Percentiles rank a stretch among this genome's conserved stretches.
These are phyloP conservation scores for Enteromius viviparus DNA, from an alignment of 2,797 vertebrate genomes.

Conservation along the genomic window DNA sequence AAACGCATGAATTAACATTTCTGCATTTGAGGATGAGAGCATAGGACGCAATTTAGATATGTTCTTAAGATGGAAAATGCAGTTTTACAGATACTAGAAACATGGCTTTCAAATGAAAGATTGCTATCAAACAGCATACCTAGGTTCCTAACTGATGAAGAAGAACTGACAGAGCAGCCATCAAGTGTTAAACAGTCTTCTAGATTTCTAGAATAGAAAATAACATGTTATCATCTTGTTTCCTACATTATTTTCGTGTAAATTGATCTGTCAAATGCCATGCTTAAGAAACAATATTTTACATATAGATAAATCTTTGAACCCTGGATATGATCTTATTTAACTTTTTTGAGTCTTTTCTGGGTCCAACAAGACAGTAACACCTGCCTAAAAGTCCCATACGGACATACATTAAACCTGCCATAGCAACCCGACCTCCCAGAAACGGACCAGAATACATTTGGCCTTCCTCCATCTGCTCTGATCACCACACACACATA, in stretches of 20 bases:
- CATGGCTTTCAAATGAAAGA: too few species aligned
- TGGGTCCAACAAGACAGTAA: background rate
- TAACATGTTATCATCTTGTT: background rate
- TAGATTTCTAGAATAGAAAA: background rate
- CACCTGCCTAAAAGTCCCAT: background rate
- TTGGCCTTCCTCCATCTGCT: conserved; percentile 35
- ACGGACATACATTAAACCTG: conserved; percentile 14
- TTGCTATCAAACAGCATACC: too few species aligned
- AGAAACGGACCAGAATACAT: background rate
- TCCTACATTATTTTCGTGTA: background rate
- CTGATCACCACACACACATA: conserved; percentile 47
- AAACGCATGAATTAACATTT: too few species aligned
- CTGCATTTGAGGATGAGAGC: too few species aligned
- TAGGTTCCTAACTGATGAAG: too few species aligned
- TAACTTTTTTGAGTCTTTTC: background rate
- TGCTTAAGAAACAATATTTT: background rate
- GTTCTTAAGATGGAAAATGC: too few species aligned
- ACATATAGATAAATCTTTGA: too few species aligned
- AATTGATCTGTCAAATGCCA: background rate
- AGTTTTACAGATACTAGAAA: too few species aligned
- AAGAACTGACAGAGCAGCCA: too few species aligned
- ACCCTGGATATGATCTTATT: background rate
- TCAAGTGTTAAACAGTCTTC: too few species aligned
- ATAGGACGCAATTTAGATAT: too few species aligned
- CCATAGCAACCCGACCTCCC: background rate